Conservation (phyloP, 2,888 invertebrate species). For the Pseudoips prasinana region DNA sequence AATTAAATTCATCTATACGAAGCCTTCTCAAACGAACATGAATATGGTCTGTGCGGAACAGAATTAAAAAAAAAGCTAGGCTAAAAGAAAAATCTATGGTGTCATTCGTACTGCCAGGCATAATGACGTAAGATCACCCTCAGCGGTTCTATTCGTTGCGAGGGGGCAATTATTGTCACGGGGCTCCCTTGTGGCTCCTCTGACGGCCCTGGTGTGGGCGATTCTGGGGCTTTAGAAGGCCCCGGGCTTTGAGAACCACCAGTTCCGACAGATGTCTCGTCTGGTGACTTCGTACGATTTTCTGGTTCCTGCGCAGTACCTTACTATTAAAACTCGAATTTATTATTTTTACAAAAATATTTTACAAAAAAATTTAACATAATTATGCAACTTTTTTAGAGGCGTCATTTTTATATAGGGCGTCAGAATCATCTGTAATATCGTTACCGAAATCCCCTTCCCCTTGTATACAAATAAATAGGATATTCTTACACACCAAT, state of each 20-base stretch:
- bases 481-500: conserved; percentile 9
- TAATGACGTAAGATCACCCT: conserved; percentile 78
- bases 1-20: conserved; percentile 40
- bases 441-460: conserved; percentile 39
- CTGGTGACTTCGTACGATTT: conserved; percentile 58
- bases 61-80: conserved; percentile 66
- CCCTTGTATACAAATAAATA: conserved; percentile 27
- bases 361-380: too few species aligned
- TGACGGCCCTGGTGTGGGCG: conserved; percentile 4
- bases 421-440: too few species aligned
- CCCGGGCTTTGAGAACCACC: conserved; percentile 47
- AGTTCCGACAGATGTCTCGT: conserved; percentile 46
- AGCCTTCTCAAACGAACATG: conserved; percentile 45
- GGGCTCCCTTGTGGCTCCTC: conserved; percentile 58
- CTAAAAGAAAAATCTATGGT: conserved; percentile 74
- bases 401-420: too few species aligned
- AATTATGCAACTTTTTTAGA: too few species aligned
- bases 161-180: conserved; percentile 27
- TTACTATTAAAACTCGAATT: conserved; percentile 19
- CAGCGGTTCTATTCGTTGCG: conserved; percentile 60
- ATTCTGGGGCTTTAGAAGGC: conserved; percentile 35
- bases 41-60: conserved; percentile 59
- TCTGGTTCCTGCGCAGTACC: conserved; percentile 53
- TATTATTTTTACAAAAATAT: too few species aligned
- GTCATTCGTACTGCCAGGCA: conserved; percentile 81